Conservation (phyloP, 2,888 invertebrate species). For the Euspilapteryx auroguttella region DNA sequence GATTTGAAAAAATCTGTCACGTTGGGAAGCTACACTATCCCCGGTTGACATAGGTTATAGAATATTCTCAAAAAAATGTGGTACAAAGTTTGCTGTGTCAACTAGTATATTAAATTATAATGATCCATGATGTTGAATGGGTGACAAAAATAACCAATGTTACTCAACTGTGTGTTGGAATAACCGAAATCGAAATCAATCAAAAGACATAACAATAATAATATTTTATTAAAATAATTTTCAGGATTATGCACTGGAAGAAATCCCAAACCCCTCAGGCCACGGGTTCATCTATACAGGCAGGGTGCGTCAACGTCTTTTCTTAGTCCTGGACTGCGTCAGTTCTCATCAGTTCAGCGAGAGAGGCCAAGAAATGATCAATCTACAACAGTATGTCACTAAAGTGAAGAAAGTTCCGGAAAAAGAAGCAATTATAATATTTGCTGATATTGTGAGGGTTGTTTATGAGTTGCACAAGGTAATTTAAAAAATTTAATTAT, state of each 20-base stretch:
- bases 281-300: conserved; percentile 61
- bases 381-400: conserved; percentile 76
- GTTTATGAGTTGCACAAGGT: conserved; percentile 75
- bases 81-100: too few relatives aligned
- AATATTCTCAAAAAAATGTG: too few relatives aligned
- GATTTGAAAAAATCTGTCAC: too few relatives aligned
- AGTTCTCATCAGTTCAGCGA: conserved; percentile 67
- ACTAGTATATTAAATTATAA: too few relatives aligned
- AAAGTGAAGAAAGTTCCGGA: conserved; percentile 75
- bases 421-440: conserved; percentile 72
- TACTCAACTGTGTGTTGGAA: too few relatives aligned
- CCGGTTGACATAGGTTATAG: too few relatives aligned
- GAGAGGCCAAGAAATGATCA: conserved; percentile 61
- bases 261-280: conserved; percentile 48
- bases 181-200: too few relatives aligned
- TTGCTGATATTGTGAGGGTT: conserved; percentile 73
- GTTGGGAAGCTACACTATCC: too few relatives aligned
- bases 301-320: conserved; percentile 60
- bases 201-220: too few relatives aligned
- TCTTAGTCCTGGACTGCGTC: conserved; percentile 74
- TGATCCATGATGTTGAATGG: too few relatives aligned
- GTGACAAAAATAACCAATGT: too few relatives aligned
- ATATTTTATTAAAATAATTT: too few relatives aligned
- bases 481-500: conserved; percentile 10
- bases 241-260: conserved; percentile 72